These are phyloP conservation scores for Muscidifurax raptorellus DNA, from an alignment of 1,140 invertebrate species.

Conservation along the genomic window DNA sequence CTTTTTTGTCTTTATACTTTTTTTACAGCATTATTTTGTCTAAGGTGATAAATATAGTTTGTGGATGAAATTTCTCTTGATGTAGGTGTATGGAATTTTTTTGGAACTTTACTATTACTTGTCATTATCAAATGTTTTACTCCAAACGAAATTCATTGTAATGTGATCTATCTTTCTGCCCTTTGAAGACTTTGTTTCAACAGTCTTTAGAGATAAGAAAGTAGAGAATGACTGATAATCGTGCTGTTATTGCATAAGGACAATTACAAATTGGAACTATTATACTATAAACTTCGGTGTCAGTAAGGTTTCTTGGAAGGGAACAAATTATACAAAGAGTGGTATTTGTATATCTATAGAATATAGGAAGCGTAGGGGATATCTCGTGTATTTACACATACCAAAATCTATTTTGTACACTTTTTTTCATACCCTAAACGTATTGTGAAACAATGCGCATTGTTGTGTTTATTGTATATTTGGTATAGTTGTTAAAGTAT, in stretches of 20 bases:
- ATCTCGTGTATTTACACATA: background rate
- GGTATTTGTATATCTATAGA: slow-evolving; percentile 4
- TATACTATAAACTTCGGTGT: slow-evolving; percentile 24
- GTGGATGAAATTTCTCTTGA: too few species aligned
- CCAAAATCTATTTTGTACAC: slow-evolving; percentile 41
- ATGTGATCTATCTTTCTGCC: background rate
- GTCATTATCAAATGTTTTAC: background rate
- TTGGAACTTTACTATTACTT: too few species aligned
- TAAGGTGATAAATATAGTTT: too few species aligned
- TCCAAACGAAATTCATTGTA: background rate
- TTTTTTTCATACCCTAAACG: slow-evolving; percentile 46
- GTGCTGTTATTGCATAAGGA: background rate
- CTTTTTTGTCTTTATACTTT: background rate
- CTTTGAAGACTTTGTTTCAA: background rate
- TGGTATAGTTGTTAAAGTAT: slow-evolving; percentile 24
- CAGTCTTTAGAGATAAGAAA: background rate
- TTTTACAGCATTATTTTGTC: background rate
- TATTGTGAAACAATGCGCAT: slow-evolving; percentile 34
- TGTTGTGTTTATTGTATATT: slow-evolving; percentile 49
- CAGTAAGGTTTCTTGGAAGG: slow-evolving; percentile 21
- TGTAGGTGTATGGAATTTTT: background rate
- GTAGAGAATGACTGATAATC: background rate
- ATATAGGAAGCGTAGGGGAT: background rate
- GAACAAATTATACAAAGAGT: background rate
- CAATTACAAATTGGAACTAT: background rate